Evolutionary conservation across 2,113 vertebrate genomes (phyloP), one percentile per base, ranked within the genome.

Genomic region (Pipra filicauda): DNA sequence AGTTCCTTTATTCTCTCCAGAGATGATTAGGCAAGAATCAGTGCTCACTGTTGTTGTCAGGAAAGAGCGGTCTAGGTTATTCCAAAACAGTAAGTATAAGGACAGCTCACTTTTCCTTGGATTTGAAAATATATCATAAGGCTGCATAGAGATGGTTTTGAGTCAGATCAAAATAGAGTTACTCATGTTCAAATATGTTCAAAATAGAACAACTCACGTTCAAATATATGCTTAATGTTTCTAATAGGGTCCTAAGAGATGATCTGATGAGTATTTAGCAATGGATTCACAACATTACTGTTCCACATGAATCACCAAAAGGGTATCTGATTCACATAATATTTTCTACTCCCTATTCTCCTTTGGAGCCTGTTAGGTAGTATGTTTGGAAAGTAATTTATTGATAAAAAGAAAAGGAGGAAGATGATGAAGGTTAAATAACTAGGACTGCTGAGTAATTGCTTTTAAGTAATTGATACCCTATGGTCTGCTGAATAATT

Each of bases 181-280:
- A 59, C 30, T 88, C 30, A 1, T 77, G 43, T 83, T 89, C 65
- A 81, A 76, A 81, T 79, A 84, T 54, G 67, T 71, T 76, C 67
- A 71, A 89, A 78, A 79, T 59, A 88, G 66, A 67, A 15, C 35
- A 95, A 78, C 55, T 70, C 66, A 7, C 81, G 41, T 80, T 84
- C 78, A 93, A 89, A 85, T 90, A 85, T 76, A 24, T 82, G 85
- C 66, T 79, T 95, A 95, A 61, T n/a, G 14, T 84, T 77, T 91
- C 92, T 71, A 88, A 91, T 95, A 88, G 82, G 70, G 41, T 57
- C 85, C 70, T 59, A 78, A 76, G 69, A 78, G 30, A 49, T 81
- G 61, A 27, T 61, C n/a, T 82, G 95, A 69, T 72, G 37, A 66
- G 61, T 71, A 88, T 91, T 94, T 88, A 92, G 89, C 71, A 67